Evolutionary conservation across 2,113 vertebrate species (phyloP).

Genomic region (Dicaeum eximium): DNA sequence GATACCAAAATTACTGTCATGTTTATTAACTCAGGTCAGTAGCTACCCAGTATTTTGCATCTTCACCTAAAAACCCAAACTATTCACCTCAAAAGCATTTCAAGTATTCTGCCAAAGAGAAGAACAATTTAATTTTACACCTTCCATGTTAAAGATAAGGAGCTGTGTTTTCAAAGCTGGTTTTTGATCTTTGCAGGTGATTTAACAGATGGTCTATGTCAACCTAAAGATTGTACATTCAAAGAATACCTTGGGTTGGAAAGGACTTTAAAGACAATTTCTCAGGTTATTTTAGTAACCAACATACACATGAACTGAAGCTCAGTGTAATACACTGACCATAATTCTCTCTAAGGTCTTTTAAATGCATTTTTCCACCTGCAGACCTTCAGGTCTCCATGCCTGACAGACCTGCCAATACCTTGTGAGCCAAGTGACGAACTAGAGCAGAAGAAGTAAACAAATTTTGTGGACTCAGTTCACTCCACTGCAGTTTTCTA

Average conservation of each 20-base stretch:
- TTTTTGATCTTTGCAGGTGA: neutral
- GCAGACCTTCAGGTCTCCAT: neutral
- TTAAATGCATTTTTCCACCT: neutral
- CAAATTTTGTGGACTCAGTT: neutral
- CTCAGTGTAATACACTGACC: neutral
- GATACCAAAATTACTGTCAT: neutral
- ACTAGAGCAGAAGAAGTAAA: neutral
- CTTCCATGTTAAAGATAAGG: neutral
- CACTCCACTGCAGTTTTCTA: neutral
- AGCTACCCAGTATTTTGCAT: neutral
- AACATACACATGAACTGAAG: neutral
- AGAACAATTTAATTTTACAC: neutral
- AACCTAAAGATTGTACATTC: neutral
- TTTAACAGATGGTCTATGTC: neutral
- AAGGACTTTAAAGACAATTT: neutral
- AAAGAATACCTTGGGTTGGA: neutral
- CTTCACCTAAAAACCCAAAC: neutral
- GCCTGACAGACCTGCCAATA: neutral
- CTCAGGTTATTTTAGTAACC: neutral
- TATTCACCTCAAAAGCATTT: neutral
- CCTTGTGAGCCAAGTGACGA: neutral
- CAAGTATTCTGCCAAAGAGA: neutral
- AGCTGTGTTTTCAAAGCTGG: neutral
- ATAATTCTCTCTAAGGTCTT: neutral
- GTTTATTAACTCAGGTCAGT: neutral